Percentiles rank a stretch among this genome's conserved stretches.
phyloP scores from a whole-genome alignment of 2,113 vertebrate genomes.

The Vidua chalybeata region DNA sequence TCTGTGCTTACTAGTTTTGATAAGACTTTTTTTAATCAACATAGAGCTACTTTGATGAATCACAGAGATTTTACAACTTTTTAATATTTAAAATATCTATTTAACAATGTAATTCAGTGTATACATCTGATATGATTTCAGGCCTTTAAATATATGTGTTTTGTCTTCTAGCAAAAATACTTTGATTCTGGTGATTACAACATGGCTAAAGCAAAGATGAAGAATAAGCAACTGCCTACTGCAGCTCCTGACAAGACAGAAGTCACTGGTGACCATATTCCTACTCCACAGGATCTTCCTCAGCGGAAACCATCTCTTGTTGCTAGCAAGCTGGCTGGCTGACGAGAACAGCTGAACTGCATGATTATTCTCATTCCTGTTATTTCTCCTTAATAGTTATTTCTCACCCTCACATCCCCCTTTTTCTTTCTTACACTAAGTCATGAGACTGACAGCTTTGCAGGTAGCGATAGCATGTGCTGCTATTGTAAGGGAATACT shows the following conservation, averaged over 20 bases:
- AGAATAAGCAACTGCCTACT: constrained; percentile 94
- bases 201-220: constrained; percentile 99
- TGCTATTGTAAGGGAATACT: constrained; percentile 76
- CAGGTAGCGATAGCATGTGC: constrained; percentile 78
- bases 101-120: not conserved
- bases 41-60: not conserved
- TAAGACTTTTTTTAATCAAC: not conserved
- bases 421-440: constrained; percentile 76
- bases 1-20: not conserved
- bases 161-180: constrained; percentile 92
- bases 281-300: constrained; percentile 97
- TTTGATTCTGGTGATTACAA: constrained; percentile 99
- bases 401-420: constrained; percentile 61
- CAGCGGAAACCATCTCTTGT: constrained; percentile 98
- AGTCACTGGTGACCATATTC: constrained; percentile 98
- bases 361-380: constrained; percentile 83
- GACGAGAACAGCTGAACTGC: constrained; percentile 79
- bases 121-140: not conserved
- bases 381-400: constrained; percentile 74
- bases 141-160: not conserved
- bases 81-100: not conserved
- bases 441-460: constrained; percentile 78
- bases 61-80: not conserved
- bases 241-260: constrained; percentile 94
- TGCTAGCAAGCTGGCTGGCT: constrained; percentile 97